phyloP scores from a whole-genome alignment of 2,113 vertebrate species.

The Spea bombifrons region DNA sequence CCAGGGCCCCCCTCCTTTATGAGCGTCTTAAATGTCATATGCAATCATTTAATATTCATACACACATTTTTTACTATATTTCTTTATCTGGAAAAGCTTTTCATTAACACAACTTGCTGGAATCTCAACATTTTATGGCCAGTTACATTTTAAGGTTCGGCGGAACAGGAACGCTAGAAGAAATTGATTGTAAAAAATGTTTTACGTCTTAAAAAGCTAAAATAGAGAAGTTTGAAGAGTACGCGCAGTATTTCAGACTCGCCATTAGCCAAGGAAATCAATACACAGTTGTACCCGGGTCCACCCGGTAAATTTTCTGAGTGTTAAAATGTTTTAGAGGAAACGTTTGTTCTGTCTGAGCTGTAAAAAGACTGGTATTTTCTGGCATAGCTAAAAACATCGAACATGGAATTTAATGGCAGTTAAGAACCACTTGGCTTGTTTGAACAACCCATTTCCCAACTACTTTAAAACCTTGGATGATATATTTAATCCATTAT shows the following conservation, averaged over 20 bases:
- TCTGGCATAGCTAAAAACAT: conserved; percentile 6
- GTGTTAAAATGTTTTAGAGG: conserved; percentile 15
- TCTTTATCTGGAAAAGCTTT: conserved; percentile 16
- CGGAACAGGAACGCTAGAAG: conserved; percentile 5
- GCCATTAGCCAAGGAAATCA: conserved; percentile 26
- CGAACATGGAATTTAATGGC: conserved; percentile 1
- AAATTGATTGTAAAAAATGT: conserved; percentile 29
- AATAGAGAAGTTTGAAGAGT: conserved; percentile 1
- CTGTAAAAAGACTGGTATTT: not conserved
- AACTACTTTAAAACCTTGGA: not conserved
- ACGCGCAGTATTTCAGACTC: not conserved
- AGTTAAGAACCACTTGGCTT: not conserved
- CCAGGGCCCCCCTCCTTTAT: conserved; percentile 25
- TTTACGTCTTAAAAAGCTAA: conserved; percentile 27
- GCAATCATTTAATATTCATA: conserved; percentile 26
- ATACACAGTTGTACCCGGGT: conserved; percentile 12
- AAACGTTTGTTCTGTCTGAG: conserved; percentile 9
- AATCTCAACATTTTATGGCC: conserved; percentile 28
- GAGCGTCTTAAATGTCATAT: conserved; percentile 30
- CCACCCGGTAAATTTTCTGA: conserved; percentile 15
- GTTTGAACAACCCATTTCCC: not conserved
- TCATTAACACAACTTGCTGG: conserved; percentile 27
- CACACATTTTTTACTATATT: not conserved
- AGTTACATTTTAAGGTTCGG: conserved; percentile 32
- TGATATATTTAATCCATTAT: not conserved